phyloP scores from a whole-genome alignment of 2,113 vertebrate genomes.

The Enhydra lutris region DNA sequence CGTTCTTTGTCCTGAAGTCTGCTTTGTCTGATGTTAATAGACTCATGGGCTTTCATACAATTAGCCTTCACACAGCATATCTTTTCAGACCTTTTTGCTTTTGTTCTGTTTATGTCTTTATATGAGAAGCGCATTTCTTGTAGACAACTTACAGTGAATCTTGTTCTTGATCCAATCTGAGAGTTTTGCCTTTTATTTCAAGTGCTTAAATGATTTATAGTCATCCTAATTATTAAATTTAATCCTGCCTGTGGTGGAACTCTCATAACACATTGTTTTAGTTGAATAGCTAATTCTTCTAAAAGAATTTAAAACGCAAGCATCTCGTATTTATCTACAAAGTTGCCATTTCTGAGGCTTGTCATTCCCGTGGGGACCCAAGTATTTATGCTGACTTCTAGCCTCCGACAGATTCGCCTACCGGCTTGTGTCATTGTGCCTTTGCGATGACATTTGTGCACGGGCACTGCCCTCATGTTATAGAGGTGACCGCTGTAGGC shows the following conservation, averaged over 20 bases:
- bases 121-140: neutral
- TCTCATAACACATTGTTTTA: neutral
- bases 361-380: accelerated
- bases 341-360: neutral
- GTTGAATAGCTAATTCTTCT: neutral
- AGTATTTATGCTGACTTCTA: accelerated
- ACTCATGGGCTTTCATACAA: neutral
- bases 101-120: neutral
- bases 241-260: neutral
- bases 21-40: neutral
- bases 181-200: neutral
- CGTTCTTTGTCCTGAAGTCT: too few relatives aligned
- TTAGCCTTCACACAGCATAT: neutral
- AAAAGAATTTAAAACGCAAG: neutral
- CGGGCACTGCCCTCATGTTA: too few relatives aligned
- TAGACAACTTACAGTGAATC: neutral
- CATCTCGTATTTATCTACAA: accelerated
- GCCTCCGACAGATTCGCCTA: accelerated
- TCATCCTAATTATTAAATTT: neutral
- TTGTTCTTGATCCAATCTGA: neutral
- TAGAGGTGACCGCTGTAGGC: neutral
- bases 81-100: neutral
- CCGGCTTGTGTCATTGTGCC: accelerated
- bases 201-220: neutral
- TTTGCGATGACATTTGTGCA: too few relatives aligned